Evolutionary conservation across 1,140 invertebrate species (phyloP).

Genomic region (Periplaneta americana): DNA sequence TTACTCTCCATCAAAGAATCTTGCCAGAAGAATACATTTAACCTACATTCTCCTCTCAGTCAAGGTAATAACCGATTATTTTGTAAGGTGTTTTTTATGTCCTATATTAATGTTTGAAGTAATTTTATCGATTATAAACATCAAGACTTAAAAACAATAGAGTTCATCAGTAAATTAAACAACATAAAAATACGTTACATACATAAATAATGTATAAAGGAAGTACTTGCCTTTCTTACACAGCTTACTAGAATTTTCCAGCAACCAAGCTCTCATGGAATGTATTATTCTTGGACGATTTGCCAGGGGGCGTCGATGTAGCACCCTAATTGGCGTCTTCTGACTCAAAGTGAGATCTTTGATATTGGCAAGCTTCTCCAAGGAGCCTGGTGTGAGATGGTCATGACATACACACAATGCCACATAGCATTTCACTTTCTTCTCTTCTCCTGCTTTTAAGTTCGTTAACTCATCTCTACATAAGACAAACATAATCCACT

Average conservation of each 20-base stretch:
- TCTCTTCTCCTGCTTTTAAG: constrained; percentile 82
- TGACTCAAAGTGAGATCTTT: constrained; percentile 50
- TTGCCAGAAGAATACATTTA: no score
- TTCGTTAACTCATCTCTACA: constrained; percentile 59
- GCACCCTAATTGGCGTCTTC: constrained; percentile 77
- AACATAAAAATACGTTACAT: no score
- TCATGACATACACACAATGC: constrained; percentile 63
- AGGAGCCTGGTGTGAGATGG: constrained; percentile 41
- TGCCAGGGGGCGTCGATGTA: constrained; percentile 72
- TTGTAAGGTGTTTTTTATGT: no score
- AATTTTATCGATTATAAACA: no score
- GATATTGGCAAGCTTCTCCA: constrained; percentile 47
- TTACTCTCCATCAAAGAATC: no score
- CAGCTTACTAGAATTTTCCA: constrained; percentile 29
- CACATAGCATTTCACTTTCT: constrained; percentile 78
- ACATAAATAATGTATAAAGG: no score
- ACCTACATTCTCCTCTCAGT: no score
- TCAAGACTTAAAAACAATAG: no score
- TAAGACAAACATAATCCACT: constrained; percentile 1
- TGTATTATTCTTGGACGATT: constrained; percentile 57
- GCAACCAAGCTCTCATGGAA: constrained; percentile 39
- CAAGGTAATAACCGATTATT: no score
- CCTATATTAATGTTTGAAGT: no score
- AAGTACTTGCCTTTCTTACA: constrained; percentile 3
- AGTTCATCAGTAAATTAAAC: no score